These are phyloP conservation scores for Cochlearius cochlearius DNA, from an alignment of 2,113 vertebrate genomes.

Conservation along the genomic window DNA sequence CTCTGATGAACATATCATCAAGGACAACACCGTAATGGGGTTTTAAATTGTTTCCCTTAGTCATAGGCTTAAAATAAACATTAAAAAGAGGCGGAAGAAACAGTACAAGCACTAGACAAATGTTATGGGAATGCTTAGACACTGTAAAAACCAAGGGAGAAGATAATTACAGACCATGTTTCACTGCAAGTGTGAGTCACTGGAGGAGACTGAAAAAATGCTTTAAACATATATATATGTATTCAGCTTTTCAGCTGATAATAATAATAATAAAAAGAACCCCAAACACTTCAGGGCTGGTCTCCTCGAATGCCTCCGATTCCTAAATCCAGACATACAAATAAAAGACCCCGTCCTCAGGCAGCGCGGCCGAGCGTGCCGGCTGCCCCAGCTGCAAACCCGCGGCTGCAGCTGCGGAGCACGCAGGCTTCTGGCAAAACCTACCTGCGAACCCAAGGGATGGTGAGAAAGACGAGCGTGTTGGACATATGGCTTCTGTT, in stretches of 20 bases:
- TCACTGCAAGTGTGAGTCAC: conserved; percentile 15
- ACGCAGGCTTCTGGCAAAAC: accelerated
- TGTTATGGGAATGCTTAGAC: conserved; percentile 16
- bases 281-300: not conserved
- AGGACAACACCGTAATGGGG: not conserved
- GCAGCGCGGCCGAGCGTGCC: accelerated
- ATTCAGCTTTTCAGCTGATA: not conserved
- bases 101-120: not conserved
- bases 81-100: not conserved
- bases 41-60: conserved; percentile 54
- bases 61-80: conserved; percentile 55
- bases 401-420: not conserved
- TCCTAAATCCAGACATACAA: not conserved
- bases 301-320: not conserved
- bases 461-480: not conserved
- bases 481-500: not conserved
- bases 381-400: not conserved
- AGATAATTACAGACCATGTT: conserved; percentile 24
- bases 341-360: not conserved
- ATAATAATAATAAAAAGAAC: not conserved
- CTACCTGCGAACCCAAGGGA: not conserved
- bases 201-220: not conserved
- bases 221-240: not conserved
- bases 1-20: not conserved
- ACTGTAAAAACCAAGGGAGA: not conserved